phyloP scores from a whole-genome alignment of 2,113 vertebrate species.

The Noturus placidus region DNA sequence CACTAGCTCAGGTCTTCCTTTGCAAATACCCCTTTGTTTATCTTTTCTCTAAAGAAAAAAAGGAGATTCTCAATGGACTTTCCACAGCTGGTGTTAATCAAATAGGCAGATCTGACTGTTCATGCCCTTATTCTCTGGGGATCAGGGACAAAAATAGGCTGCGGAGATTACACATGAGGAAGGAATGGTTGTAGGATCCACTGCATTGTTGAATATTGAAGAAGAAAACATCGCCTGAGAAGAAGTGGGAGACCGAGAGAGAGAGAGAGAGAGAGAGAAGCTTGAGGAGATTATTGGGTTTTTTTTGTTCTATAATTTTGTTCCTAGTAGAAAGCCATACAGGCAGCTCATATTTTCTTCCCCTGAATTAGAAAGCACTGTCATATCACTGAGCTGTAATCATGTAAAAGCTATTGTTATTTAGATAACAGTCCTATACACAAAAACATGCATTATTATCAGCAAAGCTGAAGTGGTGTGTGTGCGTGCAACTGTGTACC shows the following conservation, averaged over 20 bases:
- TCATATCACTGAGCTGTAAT: slow-evolving; percentile 1
- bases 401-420: slow-evolving; percentile 23
- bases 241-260: not conserved
- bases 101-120: slow-evolving; percentile 19
- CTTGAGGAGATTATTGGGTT: not conserved
- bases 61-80: slow-evolving; percentile 17
- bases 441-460: slow-evolving; percentile 5
- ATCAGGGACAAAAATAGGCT: not conserved
- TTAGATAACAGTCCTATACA: slow-evolving; percentile 3
- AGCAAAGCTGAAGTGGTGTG: not conserved
- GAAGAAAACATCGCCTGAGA: not conserved
- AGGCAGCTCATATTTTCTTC: not conserved
- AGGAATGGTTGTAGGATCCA: not conserved
- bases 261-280: not conserved
- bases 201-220: not conserved
- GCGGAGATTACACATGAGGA: slow-evolving; percentile 12
- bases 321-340: not conserved
- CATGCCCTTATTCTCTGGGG: slow-evolving; percentile 18
- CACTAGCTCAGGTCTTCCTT: not conserved
- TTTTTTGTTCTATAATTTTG: not conserved
- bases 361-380: not conserved
- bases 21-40: not conserved
- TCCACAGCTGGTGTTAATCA: slow-evolving; percentile 32
- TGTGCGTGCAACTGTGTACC: not conserved
- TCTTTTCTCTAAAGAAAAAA: not conserved